These are phyloP conservation scores for Mus spicilegus DNA, from an alignment of 2,113 vertebrate species.

Conservation along the genomic window DNA sequence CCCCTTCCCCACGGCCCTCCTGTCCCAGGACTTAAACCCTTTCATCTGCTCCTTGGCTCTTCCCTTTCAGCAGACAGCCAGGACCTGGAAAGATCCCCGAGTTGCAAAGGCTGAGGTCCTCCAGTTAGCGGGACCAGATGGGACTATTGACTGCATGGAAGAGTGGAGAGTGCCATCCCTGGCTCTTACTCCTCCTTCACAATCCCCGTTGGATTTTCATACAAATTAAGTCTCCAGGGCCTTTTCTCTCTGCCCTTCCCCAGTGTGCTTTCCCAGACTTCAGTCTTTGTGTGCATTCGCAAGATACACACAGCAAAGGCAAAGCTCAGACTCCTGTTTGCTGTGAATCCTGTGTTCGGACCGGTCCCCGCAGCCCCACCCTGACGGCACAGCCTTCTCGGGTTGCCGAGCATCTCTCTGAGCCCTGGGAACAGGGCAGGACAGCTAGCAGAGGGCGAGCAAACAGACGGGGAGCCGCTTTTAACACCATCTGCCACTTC, in stretches of 20 bases:
- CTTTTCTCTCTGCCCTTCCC: neutral
- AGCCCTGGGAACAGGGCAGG: conserved; percentile 72
- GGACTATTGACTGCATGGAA: conserved; percentile 15
- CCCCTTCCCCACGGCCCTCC: neutral
- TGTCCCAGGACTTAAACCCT: conserved; percentile 26
- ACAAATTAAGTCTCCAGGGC: neutral
- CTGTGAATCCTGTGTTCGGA: neutral
- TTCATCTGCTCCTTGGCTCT: conserved; percentile 36
- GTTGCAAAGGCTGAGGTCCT: conserved; percentile 13
- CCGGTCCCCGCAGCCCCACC: neutral
- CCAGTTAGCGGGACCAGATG: conserved; percentile 56
- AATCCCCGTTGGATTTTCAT: conserved; percentile 65
- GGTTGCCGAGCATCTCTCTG: conserved; percentile 76
- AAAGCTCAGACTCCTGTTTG: conserved; percentile 9
- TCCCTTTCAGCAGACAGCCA: conserved; percentile 51
- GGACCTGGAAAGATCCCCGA: neutral
- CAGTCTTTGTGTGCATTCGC: neutral
- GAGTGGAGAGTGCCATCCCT: neutral
- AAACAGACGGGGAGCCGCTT: conserved; percentile 78
- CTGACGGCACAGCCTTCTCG: neutral
- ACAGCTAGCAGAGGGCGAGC: conserved; percentile 79
- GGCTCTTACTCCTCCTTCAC: neutral
- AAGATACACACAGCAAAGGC: neutral
- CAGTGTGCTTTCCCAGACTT: neutral
- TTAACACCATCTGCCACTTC: conserved; percentile 88